A percentile compares a stretch with the other conserved stretches of the same genome.
phyloP scores from a whole-genome alignment of 2,888 invertebrate species.

The Dinocampus coccinellae region DNA sequence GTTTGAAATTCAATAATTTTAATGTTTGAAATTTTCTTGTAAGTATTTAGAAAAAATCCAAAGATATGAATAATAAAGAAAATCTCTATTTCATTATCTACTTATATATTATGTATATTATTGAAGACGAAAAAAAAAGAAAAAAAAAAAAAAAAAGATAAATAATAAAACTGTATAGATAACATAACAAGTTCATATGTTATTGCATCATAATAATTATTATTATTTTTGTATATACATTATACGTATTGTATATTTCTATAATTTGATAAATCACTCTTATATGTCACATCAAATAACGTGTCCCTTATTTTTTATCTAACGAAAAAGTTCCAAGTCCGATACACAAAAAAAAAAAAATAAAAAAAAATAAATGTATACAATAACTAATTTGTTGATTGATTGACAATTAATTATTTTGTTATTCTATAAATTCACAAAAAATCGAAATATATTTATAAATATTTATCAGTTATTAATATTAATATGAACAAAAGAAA shows the following conservation, averaged over 20 bases:
- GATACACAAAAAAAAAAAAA: no score
- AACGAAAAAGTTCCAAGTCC: no score
- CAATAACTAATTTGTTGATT: no score
- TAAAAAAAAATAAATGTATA: no score
- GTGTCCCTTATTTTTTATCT: background rate
- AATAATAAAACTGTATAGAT: background rate
- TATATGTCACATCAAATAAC: background rate
- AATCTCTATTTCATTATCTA: background rate
- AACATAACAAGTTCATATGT: slow-evolving; percentile 1
- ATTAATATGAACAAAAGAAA: no score
- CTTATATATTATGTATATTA: background rate
- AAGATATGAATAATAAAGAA: background rate
- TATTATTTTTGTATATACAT: background rate
- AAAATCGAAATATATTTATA: no score
- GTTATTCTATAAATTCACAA: no score
- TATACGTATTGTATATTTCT: background rate
- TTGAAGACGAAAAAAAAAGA: background rate
- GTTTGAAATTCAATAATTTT: background rate
- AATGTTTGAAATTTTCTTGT: background rate
- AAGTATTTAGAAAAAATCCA: background rate
- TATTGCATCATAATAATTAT: background rate
- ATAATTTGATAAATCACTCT: background rate
- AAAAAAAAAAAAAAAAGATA: background rate
- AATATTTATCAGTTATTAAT: no score
- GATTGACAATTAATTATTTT: no score